Conservation (phyloP, 2,797 vertebrate genomes). For the Knipowitschia caucasica region DNA sequence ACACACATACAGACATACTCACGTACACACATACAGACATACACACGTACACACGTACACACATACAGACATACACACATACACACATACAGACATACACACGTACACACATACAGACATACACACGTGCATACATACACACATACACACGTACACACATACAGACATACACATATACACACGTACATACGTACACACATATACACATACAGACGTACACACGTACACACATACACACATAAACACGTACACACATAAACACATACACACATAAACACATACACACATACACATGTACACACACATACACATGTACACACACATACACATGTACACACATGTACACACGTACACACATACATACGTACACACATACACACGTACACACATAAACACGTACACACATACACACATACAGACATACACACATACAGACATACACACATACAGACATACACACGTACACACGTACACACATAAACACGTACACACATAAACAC, state of each 20-base stretch:
- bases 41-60: constrained; percentile 23
- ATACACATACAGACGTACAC: constrained; percentile 22
- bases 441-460: no score
- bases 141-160: no score
- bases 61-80: no score
- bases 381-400: no score
- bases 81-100: no score
- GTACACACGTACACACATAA: constrained; percentile 22
- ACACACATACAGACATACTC: constrained; percentile 22
- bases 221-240: no score
- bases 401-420: constrained; percentile 24
- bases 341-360: constrained; percentile 21
- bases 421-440: constrained; percentile 29
- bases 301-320: no score
- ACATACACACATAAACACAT: constrained; percentile 24
- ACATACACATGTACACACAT: constrained; percentile 21
- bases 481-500: no score
- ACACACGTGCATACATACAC: constrained; percentile 21
- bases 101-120: constrained; percentile 25
- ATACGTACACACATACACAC: no score
- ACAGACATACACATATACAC: constrained; percentile 26
- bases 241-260: no score
- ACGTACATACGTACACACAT: no score
- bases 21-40: no score
- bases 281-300: constrained; percentile 26